Evolutionary conservation across 1,140 invertebrate genomes (phyloP).

Genomic region (Fopius arisanus): DNA sequence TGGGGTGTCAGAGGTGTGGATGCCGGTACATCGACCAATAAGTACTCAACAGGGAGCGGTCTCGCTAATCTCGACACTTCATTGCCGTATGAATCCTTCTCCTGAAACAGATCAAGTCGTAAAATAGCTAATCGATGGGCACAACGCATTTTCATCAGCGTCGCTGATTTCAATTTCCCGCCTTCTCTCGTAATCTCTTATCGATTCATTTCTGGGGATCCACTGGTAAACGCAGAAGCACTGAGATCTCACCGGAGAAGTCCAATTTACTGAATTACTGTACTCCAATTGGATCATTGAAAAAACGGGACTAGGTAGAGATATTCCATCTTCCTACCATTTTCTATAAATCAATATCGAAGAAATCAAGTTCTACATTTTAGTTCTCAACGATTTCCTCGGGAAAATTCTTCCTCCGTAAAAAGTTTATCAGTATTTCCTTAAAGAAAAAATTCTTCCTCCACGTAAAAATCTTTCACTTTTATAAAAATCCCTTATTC

Average conservation of each 20-base stretch:
- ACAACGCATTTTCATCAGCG: not conserved
- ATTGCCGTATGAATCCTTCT: conserved; percentile 97
- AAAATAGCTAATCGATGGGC: not conserved
- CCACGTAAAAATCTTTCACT: no score
- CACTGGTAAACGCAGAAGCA: not conserved
- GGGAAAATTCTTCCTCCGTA: no score
- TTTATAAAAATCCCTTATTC: no score
- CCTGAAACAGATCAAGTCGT: conserved; percentile 67
- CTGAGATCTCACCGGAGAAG: not conserved
- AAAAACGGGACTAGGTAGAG: not conserved
- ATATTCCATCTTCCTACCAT: not conserved
- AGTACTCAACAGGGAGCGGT: conserved; percentile 96
- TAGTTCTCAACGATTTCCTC: no score
- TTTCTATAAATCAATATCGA: no score
- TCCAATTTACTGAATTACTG: not conserved
- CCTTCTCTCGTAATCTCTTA: not conserved
- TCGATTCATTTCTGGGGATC: conserved; percentile 16
- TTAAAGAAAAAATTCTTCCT: no score
- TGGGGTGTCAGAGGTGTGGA: conserved; percentile 88
- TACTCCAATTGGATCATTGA: not conserved
- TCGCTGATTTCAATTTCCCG: conserved; percentile 7
- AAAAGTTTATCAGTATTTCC: no score
- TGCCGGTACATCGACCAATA: conserved; percentile 94
- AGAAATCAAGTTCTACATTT: no score
- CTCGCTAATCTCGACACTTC: conserved; percentile 92